Conservation (phyloP, 2,113 vertebrate species). For the Okapia johnstoni region DNA sequence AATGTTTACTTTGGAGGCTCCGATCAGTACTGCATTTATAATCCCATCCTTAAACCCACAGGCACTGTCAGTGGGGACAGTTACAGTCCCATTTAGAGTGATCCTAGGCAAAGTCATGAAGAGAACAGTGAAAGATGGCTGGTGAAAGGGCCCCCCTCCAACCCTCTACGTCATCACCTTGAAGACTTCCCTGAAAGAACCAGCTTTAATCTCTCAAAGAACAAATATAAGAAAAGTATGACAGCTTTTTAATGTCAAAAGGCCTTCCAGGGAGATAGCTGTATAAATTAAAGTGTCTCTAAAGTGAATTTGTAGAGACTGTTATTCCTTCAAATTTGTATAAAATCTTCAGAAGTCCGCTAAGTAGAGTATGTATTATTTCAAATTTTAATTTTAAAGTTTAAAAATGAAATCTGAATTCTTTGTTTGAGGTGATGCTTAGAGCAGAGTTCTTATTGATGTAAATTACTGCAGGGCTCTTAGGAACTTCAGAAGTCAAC, state of each 20-base stretch:
- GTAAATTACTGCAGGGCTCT: not conserved
- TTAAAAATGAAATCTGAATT: not conserved
- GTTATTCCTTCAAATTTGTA: not conserved
- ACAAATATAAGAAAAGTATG: not conserved
- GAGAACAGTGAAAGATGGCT: not conserved
- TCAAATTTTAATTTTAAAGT: not conserved
- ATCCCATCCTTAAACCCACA: not conserved
- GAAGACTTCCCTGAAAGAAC: not conserved
- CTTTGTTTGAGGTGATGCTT: not conserved
- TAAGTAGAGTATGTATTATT: not conserved
- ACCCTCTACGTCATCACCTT: not conserved
- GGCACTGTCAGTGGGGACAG: not conserved
- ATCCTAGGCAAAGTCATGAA: too few relatives aligned
- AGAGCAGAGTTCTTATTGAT: not conserved
- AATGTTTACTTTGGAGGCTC: not conserved
- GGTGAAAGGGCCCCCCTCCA: rapidly evolving
- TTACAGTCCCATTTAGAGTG: not conserved
- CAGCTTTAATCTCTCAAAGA: not conserved
- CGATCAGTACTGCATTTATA: not conserved
- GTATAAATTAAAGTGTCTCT: not conserved
- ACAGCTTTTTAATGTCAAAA: not conserved
- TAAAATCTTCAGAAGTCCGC: not conserved
- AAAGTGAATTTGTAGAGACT: not conserved
- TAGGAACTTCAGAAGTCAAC: not conserved
- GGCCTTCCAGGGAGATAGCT: not conserved